These are phyloP conservation scores for Sebastes wilsoni DNA, from an alignment of 2,797 vertebrate species.

Conservation along the genomic window DNA sequence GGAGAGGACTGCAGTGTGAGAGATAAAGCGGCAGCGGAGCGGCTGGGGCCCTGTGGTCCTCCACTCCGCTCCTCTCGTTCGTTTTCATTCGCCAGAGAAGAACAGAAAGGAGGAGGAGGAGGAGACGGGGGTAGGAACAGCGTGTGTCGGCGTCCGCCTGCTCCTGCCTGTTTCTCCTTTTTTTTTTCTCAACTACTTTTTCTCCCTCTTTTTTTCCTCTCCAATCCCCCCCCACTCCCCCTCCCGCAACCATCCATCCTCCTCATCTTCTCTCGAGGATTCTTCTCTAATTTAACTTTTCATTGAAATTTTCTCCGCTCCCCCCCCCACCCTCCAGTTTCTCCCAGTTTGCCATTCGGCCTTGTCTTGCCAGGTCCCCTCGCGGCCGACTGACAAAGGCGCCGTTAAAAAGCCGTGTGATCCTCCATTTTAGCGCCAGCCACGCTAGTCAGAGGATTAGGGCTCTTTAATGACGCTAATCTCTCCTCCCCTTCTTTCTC, in stretches of 20 bases:
- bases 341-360: slow-evolving; percentile 85
- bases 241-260: slow-evolving; percentile 46
- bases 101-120: slow-evolving; percentile 50
- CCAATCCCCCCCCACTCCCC: slow-evolving; percentile 12
- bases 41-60: slow-evolving; percentile 57
- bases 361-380: slow-evolving; percentile 86
- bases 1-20: slow-evolving; percentile 64
- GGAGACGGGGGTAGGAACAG: slow-evolving; percentile 49
- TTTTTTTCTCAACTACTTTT: slow-evolving; percentile 31
- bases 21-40: slow-evolving; percentile 65
- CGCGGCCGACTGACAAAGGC: slow-evolving; percentile 86
- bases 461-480: slow-evolving; percentile 96
- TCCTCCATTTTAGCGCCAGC: slow-evolving; percentile 90
- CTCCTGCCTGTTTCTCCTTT: slow-evolving; percentile 49
- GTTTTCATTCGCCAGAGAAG: slow-evolving; percentile 63
- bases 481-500: slow-evolving; percentile 77
- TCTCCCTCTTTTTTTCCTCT: slow-evolving; percentile 18
- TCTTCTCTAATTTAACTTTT: slow-evolving; percentile 90
- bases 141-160: slow-evolving; percentile 63
- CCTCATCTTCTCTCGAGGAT: slow-evolving; percentile 70
- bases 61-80: slow-evolving; percentile 53
- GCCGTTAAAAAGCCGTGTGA: slow-evolving; percentile 89
- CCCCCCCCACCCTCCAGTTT: slow-evolving; percentile 46
- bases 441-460: slow-evolving; percentile 93
- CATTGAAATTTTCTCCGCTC: slow-evolving; percentile 83